Percentiles rank a stretch among this genome's conserved stretches.
These are phyloP conservation scores for Astropecten irregularis DNA, from an alignment of 53 echinoderm and acorn worm species.

Conservation along the genomic window DNA sequence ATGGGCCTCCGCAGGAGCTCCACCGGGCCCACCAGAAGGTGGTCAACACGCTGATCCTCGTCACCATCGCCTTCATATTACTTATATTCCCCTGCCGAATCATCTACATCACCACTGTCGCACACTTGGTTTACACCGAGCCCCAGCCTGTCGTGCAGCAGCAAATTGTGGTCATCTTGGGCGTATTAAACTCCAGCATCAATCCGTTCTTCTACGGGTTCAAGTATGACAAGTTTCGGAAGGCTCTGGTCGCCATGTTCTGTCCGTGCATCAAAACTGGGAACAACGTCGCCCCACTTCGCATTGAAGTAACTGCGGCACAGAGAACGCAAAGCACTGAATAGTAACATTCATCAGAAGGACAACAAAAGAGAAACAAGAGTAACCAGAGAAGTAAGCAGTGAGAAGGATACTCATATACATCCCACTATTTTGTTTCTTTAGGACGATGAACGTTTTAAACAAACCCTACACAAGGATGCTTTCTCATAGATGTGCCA, in stretches of 20 bases:
- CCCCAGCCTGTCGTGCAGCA: conserved; percentile 5
- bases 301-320: not conserved
- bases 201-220: conserved; percentile 41
- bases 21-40: conserved; percentile 24
- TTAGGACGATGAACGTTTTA: no score
- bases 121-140: not conserved
- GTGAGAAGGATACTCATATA: no score
- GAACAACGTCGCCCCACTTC: not conserved
- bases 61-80: conserved; percentile 21
- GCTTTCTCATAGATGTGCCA: no score
- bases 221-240: conserved; percentile 40
- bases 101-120: conserved; percentile 20
- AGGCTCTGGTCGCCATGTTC: conserved; percentile 3
- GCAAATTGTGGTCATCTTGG: conserved; percentile 14
- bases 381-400: no score
- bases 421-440: no score
- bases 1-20: conserved; percentile 34
- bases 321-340: not conserved
- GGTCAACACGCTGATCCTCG: conserved; percentile 1
- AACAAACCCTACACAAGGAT: no score
- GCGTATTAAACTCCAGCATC: conserved; percentile 16
- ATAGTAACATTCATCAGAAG: not conserved
- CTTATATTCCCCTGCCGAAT: conserved; percentile 2
- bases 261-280: not conserved
- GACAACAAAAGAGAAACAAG: not conserved